These are phyloP conservation scores for Entomobrya multifasciata DNA, from an alignment of 2,888 invertebrate genomes.

Conservation along the genomic window DNA sequence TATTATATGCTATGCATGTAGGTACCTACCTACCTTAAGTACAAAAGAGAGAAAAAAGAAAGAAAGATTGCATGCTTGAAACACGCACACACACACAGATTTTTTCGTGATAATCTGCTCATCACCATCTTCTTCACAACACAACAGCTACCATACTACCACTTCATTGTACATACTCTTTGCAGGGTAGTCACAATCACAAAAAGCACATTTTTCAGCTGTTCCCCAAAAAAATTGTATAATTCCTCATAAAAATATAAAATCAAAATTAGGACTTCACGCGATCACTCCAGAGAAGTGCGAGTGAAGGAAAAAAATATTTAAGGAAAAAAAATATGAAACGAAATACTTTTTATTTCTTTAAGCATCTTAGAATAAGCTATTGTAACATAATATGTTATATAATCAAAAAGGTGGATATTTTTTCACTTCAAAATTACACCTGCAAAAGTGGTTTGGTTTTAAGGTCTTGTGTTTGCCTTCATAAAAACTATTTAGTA, in stretches of 20 bases:
- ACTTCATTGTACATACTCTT: neutral
- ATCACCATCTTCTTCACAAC: no score
- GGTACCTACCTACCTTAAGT: neutral
- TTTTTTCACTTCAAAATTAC: no score
- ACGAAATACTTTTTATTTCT: constrained; percentile 48
- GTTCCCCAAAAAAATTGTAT: neutral
- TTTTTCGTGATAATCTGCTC: constrained; percentile 63
- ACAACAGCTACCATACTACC: no score
- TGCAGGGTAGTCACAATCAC: constrained; percentile 35
- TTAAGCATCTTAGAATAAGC: constrained; percentile 2
- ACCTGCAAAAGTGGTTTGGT: constrained; percentile 65
- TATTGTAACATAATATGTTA: neutral
- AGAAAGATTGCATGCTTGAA: constrained; percentile 52
- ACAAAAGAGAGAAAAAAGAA: constrained; percentile 4
- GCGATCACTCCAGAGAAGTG: constrained; percentile 48
- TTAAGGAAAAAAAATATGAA: no score
- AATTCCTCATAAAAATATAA: no score
- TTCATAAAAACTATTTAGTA: constrained; percentile 44
- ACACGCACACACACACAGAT: constrained; percentile 57
- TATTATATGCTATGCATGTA: neutral
- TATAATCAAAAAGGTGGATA: neutral
- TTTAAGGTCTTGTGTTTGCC: constrained; percentile 36
- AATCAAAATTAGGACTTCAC: constrained; percentile 64
- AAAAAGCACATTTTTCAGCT: constrained; percentile 39
- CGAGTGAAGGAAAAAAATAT: constrained; percentile 42